A percentile compares a stretch with the other conserved stretches of the same genome.
Evolutionary conservation across 2,113 vertebrate genomes (phyloP).

Genomic region (Columba janthina): DNA sequence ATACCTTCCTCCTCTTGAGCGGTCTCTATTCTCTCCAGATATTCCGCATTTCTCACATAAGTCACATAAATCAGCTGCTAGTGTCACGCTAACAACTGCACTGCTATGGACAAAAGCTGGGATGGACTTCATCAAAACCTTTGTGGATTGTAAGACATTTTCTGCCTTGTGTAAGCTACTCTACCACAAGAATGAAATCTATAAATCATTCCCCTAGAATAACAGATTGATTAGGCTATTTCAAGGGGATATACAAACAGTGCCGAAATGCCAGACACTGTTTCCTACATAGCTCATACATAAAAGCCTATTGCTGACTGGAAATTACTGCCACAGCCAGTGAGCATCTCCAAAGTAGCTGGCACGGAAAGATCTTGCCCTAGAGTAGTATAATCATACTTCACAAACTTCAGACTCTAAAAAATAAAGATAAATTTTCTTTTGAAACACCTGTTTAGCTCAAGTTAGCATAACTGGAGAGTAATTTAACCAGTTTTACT

Average conservation of each 20-base stretch:
- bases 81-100: not conserved
- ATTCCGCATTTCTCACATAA: not conserved
- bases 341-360: not conserved
- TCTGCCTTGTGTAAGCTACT: not conserved
- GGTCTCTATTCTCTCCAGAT: not conserved
- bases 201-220: not conserved
- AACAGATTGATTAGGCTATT: rapidly evolving
- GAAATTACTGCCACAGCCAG: not conserved
- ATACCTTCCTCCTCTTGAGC: not conserved
- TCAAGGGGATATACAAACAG: not conserved
- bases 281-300: not conserved
- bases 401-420: not conserved
- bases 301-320: not conserved
- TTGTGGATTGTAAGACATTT: not conserved
- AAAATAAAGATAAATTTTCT: not conserved
- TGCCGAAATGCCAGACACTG: not conserved
- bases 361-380: not conserved
- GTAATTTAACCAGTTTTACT: not conserved
- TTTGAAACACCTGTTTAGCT: not conserved
- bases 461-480: not conserved
- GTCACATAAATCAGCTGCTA: not conserved
- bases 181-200: not conserved
- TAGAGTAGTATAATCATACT: not conserved
- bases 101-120: not conserved
- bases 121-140: not conserved